Base-by-base conservation (phyloP, 2,113 vertebrate species). In the Elanoides forficatus region DNA sequence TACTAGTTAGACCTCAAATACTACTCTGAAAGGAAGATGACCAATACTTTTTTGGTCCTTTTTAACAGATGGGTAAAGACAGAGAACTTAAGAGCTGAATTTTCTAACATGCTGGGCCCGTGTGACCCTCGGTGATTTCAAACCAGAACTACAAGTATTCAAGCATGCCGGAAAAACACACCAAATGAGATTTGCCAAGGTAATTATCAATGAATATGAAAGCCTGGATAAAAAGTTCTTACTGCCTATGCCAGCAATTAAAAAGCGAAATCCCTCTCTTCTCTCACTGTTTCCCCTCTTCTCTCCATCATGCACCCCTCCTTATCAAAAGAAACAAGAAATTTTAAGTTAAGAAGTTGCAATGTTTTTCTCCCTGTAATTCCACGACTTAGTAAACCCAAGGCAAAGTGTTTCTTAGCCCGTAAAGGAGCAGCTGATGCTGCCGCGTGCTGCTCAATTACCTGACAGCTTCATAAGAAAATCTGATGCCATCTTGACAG, bases 391-490 rank as follows among this genome's bases (percentile, higher is more conserved):
- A 32, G 47, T 55, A 78, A 78, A 83, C 32, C 52, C 66, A 71
- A 87, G 43, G 19, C 63, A 58, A 89, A 53, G 5, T 3, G 11
- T 48, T 47, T 89, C 73, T 70, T 20, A 79, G 45, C 75, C 58
- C 53, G n/a, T 0, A 40, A 58, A n/a, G 76, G 38, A 91, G 70
- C 65, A 83, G 62, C 34, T 55, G n/a, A 2, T 23, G 75, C 65
- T 81, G 67, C 88, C 2, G 0, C 76, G 83, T 81, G 80, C 94
- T 95, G 59, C 43, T 87, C 84, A 93, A 91, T 98, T 98, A 99
- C 99, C 99, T 98, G 99, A 99, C 93, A 99, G 98, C 98, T 99
- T 99, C 98, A 99, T 99, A 88, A 99, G 99, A 98, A 99, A 99
- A 98, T 99, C 99, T 52, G 99, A 99, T 89, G 99, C 99, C 76